Conservation (phyloP, 2,113 vertebrate genomes). For the pig (Sus scrofa) region DNA sequence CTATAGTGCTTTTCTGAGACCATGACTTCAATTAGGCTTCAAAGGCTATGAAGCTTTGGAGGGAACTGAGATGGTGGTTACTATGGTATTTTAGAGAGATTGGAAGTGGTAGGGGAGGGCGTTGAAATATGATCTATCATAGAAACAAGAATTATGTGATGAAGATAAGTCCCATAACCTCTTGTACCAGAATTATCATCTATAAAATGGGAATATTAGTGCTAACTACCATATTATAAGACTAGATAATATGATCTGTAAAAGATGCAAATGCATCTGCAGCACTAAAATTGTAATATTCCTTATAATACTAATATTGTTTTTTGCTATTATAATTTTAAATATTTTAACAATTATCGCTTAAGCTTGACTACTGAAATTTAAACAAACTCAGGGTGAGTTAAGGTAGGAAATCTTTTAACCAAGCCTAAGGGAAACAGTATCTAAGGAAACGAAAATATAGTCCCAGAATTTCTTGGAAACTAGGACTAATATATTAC, state of each 20-base stretch:
- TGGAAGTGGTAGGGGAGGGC: neutral
- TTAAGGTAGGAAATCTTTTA: neutral
- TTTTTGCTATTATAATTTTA: neutral
- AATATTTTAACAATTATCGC: neutral
- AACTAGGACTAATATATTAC: neutral
- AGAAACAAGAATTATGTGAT: neutral
- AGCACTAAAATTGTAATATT: neutral
- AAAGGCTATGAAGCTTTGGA: neutral
- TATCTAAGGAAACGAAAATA: neutral
- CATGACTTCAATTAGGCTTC: neutral
- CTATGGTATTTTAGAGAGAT: neutral
- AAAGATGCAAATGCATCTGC: neutral
- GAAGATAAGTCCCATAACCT: neutral
- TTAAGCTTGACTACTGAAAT: neutral
- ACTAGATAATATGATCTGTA: neutral
- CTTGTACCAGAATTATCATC: neutral
- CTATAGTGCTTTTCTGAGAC: neutral
- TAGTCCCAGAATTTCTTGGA: neutral
- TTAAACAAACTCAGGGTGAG: neutral
- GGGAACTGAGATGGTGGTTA: neutral
- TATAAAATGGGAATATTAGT: neutral
- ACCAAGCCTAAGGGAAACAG: neutral
- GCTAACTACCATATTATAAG: neutral
- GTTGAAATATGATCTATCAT: neutral
- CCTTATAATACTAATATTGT: neutral